These are phyloP conservation scores for Creontiades dilutus DNA, from an alignment of 2,888 invertebrate species.

Conservation along the genomic window DNA sequence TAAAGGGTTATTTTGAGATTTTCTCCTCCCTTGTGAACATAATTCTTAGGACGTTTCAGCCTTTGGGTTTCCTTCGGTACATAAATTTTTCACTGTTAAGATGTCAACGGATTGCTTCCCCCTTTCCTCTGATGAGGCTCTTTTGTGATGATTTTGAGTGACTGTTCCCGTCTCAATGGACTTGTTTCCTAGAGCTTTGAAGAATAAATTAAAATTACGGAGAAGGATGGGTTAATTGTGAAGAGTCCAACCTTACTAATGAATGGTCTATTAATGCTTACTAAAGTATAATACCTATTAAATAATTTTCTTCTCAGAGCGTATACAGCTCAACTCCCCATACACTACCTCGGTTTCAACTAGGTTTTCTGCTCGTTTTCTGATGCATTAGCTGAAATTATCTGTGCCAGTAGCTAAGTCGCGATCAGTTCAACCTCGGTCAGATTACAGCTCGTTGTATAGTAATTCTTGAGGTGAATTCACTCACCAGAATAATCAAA, in stretches of 20 bases:
- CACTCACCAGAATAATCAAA: neutral
- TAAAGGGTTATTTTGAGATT: slow-evolving; percentile 49
- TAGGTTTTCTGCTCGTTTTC: too few relatives aligned
- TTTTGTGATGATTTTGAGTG: slow-evolving; percentile 8
- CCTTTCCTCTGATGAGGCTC: neutral
- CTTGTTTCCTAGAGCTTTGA: too few relatives aligned
- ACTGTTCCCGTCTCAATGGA: neutral
- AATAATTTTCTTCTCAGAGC: too few relatives aligned
- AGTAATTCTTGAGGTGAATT: neutral
- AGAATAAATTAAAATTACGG: too few relatives aligned
- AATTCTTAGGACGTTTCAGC: slow-evolving; percentile 33
- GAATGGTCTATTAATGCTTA: too few relatives aligned
- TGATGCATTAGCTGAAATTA: neutral
- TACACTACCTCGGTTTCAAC: too few relatives aligned
- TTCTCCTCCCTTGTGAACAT: slow-evolving; percentile 18
- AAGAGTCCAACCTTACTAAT: too few relatives aligned
- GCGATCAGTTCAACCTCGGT: neutral
- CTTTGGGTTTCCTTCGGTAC: neutral
- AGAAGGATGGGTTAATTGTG: too few relatives aligned
- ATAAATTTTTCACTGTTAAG: slow-evolving; percentile 47
- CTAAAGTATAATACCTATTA: too few relatives aligned
- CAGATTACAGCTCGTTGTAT: neutral
- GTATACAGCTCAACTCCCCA: too few relatives aligned
- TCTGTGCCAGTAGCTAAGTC: neutral
- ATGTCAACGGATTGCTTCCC: slow-evolving; percentile 37